Evolutionary conservation across 2,113 vertebrate species (phyloP), one percentile per base, ranked within the genome.

Genomic region (Dipodomys stephensi): DNA sequence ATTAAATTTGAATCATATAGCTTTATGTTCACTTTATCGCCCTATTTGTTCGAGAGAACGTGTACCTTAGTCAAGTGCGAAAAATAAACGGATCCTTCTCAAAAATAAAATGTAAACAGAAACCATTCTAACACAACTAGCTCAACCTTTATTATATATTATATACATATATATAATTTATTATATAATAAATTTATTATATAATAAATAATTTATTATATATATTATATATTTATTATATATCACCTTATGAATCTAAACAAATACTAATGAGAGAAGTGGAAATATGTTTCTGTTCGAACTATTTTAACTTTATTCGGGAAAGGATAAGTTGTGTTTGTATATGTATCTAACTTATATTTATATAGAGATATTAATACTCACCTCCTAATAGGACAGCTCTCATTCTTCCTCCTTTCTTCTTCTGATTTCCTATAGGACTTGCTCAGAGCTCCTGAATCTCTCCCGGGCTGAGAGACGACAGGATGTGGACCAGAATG

Each of bases 1-100:
- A 84, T 93, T 94, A 90, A 95, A 74, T 88, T 49, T 90, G 71
- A 91, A 44, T 30, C 87, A 74, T 44, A 77, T 64, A 23, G 7
- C 1, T 28, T 57, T 72, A 80, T 35, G 87, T 91, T 77, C 71
- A 92, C 53, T 57, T 73, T 49, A 10, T 93, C 65, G 6, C 1
- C 30, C n/a, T 83, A 71, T 64, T 95, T 89, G 49, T 72, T 82
- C 76, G 19, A 82, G 4, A 12, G 3, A 82, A 90, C 25, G 84
- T 79, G 10, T 32, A 65, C 92, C 13, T 73, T 71, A 69, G 28
- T 65, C 62, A 72, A 79, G 16, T 25, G 0, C 12, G 94, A 83
- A 76, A 13, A 3, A 44, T 76, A 60, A 69, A 68, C 30, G 44
- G 4, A 80, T 88, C 11, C 16, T 64, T 90, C 88, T 68, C 60